Conservation (phyloP, 2,797 vertebrate species). For the Menidia menidia region DNA sequence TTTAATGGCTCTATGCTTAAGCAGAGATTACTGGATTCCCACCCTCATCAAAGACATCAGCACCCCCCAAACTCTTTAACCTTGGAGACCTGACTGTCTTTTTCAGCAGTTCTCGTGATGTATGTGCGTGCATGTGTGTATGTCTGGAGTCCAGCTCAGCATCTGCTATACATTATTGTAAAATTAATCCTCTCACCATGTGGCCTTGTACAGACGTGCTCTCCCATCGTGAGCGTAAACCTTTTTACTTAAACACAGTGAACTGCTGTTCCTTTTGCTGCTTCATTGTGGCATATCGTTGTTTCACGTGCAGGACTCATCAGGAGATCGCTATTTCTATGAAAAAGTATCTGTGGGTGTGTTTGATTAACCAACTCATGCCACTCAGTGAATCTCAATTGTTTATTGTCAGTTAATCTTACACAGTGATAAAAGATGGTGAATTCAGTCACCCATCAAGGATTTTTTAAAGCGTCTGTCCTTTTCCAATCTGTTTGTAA, state of each 20-base stretch:
- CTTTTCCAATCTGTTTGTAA: not conserved
- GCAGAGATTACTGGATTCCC: slow-evolving; percentile 64
- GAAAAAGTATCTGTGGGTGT: not conserved
- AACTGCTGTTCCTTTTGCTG: slow-evolving; percentile 13
- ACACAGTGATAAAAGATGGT: too few species aligned
- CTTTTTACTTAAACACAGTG: slow-evolving; percentile 10
- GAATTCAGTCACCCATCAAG: too few species aligned
- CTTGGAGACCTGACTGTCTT: slow-evolving; percentile 65
- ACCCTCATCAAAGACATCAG: slow-evolving; percentile 73
- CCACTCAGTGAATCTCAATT: not conserved
- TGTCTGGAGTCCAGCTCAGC: slow-evolving; percentile 37
- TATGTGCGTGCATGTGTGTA: slow-evolving; percentile 32
- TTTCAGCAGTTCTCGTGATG: slow-evolving; percentile 65
- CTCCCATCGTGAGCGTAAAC: slow-evolving; percentile 19
- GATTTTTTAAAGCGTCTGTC: not conserved
- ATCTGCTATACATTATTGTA: slow-evolving; percentile 57
- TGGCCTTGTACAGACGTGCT: slow-evolving; percentile 30
- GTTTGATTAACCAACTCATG: not conserved
- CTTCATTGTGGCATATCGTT: not conserved
- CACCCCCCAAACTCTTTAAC: slow-evolving; percentile 68
- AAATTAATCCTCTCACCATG: slow-evolving; percentile 54
- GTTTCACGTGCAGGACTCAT: slow-evolving; percentile 4
- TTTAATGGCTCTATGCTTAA: slow-evolving; percentile 64
- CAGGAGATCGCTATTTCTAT: not conserved
- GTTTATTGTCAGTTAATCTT: not conserved